Base-by-base conservation (phyloP, 2,797 vertebrate species). In the Myiotriccus ornatus region DNA sequence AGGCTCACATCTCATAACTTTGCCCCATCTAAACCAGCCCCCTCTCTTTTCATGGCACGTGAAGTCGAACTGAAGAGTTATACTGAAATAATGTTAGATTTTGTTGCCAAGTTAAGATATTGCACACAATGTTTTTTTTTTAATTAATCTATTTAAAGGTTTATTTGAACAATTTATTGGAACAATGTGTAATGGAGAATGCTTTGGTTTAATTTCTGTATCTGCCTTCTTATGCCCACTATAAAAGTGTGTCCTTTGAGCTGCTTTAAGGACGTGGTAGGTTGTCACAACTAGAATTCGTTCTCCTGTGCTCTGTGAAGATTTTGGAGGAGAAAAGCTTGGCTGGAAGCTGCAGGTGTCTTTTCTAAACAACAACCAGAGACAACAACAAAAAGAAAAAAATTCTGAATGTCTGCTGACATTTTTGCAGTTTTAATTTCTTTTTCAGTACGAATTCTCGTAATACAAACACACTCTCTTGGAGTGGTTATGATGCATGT, bases 1-100 rank as follows among this genome's bases (percentile, higher is more conserved):
- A 39, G 50, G n/a, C 75, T 89, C 44, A n/a, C 12, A 35, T 21
- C 44, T 73, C 16, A 6, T 39, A 34, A 22, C 63, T 83, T 14
- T 57, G 34, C 41, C 34, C 14, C 32, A 18, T 24, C 73, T 70
- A 44, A 88, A 70, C 9, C 16, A 68, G 3, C 27, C 18, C 21
- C 0, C 0, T 67, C 28, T 73, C 60, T 84, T 74, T 62, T 24
- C 0, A 0, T 50, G 21, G 34, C 27, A n/a, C 7, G 2, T 50
- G 56, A 83, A 65, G 17, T 85, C 56, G 52, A 69, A 55, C 12
- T 63, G 56, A 73, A 76, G 55, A 67, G 28, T 39, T 15, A 5
- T 13, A 7, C 47, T 49, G n/a, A 65, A 89, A 28, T 57, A 0
- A 12, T 39, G 18, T 64, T 64, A 21, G 28, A 68, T 84, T 85